Evolutionary conservation across 2,113 vertebrate genomes (phyloP).

Genomic region (Coptodon bakossiorum): DNA sequence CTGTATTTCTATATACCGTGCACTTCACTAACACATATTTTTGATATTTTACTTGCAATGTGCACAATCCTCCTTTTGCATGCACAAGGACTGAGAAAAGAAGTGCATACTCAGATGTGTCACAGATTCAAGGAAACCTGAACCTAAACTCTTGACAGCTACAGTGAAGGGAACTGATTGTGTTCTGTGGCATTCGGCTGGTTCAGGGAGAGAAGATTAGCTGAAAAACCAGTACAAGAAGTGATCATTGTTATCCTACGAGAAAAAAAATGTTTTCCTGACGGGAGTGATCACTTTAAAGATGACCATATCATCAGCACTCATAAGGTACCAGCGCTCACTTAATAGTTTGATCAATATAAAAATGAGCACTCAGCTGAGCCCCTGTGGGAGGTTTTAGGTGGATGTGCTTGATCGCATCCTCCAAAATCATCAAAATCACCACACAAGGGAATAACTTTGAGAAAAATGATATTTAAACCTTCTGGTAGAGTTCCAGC

Average conservation of each 20-base stretch:
- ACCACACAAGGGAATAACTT: not conserved
- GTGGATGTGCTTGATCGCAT: rapidly evolving
- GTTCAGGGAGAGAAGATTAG: not conserved
- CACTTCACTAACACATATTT: not conserved
- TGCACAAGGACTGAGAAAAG: not conserved
- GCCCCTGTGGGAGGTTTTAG: not conserved
- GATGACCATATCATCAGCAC: not conserved
- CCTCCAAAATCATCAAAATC: not conserved
- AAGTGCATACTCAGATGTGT: not conserved
- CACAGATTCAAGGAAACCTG: not conserved
- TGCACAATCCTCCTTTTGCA: not conserved
- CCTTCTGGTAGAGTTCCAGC: not conserved
- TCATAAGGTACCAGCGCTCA: not conserved
- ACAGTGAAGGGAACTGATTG: not conserved
- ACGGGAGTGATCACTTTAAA: not conserved
- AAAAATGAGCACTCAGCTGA: not conserved
- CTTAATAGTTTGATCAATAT: not conserved
- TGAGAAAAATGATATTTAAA: not conserved
- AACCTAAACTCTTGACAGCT: not conserved
- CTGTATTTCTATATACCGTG: not conserved
- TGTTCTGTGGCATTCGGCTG: not conserved
- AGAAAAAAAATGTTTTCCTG: not conserved
- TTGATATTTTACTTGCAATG: not conserved
- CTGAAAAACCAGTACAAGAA: not conserved
- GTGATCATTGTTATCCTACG: not conserved